phyloP scores from a whole-genome alignment of 2,113 vertebrate genomes.

The Ailurus styani region DNA sequence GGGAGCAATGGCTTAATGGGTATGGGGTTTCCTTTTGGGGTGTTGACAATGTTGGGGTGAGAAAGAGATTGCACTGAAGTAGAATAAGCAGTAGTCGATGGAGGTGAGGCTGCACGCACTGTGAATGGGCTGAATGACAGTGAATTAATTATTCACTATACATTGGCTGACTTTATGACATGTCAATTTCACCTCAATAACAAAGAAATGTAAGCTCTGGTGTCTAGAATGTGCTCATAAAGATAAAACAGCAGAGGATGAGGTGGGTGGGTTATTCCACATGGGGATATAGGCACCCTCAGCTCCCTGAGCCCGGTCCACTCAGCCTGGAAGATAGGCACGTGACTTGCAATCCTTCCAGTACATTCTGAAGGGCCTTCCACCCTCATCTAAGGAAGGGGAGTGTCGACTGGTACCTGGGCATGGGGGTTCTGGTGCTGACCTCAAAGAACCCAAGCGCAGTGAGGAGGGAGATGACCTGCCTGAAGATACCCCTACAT shows the following conservation, averaged over 20 bases:
- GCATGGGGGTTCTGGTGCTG: neutral
- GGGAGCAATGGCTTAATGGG: neutral
- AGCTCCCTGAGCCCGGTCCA: neutral
- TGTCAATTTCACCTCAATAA: neutral
- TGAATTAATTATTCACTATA: neutral
- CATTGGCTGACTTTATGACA: neutral
- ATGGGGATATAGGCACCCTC: fast-evolving
- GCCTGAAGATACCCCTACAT: fast-evolving
- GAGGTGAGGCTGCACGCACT: fast-evolving
- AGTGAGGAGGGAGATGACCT: neutral
- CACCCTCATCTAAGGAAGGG: neutral
- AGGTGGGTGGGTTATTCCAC: neutral
- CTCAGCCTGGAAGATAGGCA: neutral
- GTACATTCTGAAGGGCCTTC: neutral
- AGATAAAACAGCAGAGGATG: neutral
- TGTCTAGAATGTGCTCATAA: neutral
- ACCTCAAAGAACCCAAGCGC: neutral
- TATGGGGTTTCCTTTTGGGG: neutral
- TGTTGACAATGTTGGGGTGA: neutral
- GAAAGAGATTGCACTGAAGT: neutral
- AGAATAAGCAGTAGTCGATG: neutral
- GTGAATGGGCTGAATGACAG: neutral
- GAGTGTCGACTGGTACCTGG: neutral
- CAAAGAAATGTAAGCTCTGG: neutral
- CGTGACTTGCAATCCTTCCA: neutral